phyloP scores from a whole-genome alignment of 2,113 vertebrate genomes.

The Mobula birostris region DNA sequence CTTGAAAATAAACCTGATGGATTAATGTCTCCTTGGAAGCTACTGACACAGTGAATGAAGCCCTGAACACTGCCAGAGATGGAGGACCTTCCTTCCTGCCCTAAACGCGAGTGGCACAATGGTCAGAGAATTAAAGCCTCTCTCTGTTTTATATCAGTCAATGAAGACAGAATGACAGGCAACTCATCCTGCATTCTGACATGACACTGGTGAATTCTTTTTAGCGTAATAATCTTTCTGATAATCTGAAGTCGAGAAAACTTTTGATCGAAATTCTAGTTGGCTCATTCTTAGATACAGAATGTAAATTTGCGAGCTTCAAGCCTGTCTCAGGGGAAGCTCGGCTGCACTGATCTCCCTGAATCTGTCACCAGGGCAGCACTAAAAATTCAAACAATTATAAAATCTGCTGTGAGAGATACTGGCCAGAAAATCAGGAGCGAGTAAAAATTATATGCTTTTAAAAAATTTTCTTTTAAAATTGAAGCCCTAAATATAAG shows the following conservation, averaged over 20 bases:
- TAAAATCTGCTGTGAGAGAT: no score
- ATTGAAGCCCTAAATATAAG: no score
- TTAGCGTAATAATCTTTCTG: neutral
- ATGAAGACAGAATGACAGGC: neutral
- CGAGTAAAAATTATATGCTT: no score
- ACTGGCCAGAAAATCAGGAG: no score
- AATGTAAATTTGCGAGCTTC: neutral
- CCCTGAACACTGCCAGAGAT: no score
- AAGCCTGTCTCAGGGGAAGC: neutral
- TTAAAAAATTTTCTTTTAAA: no score
- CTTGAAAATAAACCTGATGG: neutral
- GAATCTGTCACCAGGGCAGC: neutral
- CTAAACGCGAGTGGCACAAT: no score
- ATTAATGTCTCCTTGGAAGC: no score
- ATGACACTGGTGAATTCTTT: neutral
- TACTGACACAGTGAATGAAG: no score
- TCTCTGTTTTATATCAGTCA: neutral
- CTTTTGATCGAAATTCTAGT: neutral
- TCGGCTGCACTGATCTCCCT: neutral
- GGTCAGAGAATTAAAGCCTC: neutral
- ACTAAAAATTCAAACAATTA: no score
- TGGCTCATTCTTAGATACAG: neutral
- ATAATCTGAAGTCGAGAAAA: neutral
- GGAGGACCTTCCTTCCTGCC: no score
- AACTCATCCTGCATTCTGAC: neutral